Evolutionary conservation across 2,797 vertebrate genomes (phyloP).

Genomic region (Amazona ochrocephala): DNA sequence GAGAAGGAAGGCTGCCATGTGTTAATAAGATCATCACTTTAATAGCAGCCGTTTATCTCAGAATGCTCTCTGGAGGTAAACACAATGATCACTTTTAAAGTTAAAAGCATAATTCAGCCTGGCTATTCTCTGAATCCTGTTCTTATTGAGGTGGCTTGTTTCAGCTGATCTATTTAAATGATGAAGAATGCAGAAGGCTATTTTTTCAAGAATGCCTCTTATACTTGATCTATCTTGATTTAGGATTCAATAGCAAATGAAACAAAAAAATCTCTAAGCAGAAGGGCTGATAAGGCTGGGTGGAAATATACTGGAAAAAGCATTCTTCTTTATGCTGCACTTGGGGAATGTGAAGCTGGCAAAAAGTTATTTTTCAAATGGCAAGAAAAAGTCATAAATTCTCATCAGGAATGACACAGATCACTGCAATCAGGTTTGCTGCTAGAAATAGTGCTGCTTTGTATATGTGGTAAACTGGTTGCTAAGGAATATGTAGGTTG

Average conservation of each 20-base stretch:
- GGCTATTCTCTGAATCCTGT: constrained; percentile 14
- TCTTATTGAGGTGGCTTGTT: background rate
- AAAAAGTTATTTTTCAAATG: background rate
- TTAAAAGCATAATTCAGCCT: constrained; percentile 28
- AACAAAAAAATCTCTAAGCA: background rate
- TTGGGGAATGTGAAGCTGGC: background rate
- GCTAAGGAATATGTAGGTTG: background rate
- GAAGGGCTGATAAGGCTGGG: background rate
- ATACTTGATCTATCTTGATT: background rate
- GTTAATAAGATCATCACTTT: constrained; percentile 57
- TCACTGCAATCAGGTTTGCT: background rate
- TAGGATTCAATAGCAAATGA: background rate
- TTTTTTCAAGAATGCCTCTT: background rate
- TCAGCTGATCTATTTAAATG: background rate
- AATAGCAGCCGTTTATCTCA: constrained; percentile 56
- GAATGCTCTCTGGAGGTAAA: constrained; percentile 49
- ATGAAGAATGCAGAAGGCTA: background rate
- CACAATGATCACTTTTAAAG: background rate
- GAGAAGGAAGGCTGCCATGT: constrained; percentile 16
- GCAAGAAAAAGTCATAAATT: background rate
- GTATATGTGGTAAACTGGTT: background rate
- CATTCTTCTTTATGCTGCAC: background rate
- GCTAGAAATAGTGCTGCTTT: background rate
- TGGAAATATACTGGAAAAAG: background rate
- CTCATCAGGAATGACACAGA: background rate